phyloP scores from a whole-genome alignment of 2,888 invertebrate genomes.

The Drosophila phalerata region DNA sequence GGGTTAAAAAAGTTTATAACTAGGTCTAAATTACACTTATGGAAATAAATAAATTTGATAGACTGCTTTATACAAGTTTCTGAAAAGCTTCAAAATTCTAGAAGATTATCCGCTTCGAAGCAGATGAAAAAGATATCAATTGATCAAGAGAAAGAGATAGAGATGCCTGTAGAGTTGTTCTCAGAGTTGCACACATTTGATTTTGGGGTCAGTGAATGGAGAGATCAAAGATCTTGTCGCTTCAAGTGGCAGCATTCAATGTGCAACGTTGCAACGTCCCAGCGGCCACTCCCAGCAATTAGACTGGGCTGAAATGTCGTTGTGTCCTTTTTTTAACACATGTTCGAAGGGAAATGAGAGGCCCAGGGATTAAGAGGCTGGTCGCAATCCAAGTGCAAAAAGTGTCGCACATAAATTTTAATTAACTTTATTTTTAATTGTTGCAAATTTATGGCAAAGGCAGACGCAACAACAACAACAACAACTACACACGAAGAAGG shows the following conservation, averaged over 20 bases:
- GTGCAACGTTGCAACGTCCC: conserved; percentile 11
- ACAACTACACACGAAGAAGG: background rate
- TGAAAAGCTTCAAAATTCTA: background rate
- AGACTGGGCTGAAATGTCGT: conserved; percentile 55
- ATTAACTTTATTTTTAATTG: conserved; percentile 83
- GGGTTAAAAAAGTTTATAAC: too few species aligned
- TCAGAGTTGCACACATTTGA: conserved; percentile 5
- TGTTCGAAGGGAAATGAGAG: conserved; percentile 19
- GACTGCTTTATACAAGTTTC: too few species aligned
- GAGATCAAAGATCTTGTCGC: conserved; percentile 58
- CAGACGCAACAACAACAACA: conserved; percentile 57
- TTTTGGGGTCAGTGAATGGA: conserved; percentile 31
- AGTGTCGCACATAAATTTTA: conserved; percentile 83
- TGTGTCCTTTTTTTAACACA: conserved; percentile 45
- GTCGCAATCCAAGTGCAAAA: conserved; percentile 68
- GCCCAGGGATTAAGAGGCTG: conserved; percentile 27
- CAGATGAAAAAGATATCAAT: background rate
- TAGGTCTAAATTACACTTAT: too few species aligned
- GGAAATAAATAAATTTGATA: too few species aligned
- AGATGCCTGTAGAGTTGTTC: background rate
- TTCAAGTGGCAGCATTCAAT: conserved; percentile 57
- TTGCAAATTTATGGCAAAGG: conserved; percentile 80
- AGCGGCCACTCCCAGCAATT: conserved; percentile 76
- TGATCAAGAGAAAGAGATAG: background rate
- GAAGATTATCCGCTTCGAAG: background rate